phyloP scores from a whole-genome alignment of 2,888 invertebrate genomes.

The Cataglyphis albicans region DNA sequence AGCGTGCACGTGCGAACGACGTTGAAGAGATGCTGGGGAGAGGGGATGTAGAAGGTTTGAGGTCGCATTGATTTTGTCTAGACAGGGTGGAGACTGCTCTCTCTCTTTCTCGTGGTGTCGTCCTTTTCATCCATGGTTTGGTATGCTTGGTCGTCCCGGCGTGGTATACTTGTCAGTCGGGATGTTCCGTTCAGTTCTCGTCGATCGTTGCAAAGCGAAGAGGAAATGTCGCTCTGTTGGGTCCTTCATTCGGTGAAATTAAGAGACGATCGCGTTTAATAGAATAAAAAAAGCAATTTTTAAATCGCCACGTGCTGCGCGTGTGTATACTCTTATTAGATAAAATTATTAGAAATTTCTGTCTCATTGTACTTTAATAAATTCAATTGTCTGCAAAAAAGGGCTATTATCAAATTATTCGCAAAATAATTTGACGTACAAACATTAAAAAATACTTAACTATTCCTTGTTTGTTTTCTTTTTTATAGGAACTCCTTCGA shows the following conservation, averaged over 20 bases:
- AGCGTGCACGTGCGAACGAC: slow-evolving; percentile 70
- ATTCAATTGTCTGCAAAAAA: background rate
- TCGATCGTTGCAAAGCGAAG: background rate
- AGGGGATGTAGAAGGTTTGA: slow-evolving; percentile 77
- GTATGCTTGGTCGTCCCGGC: slow-evolving; percentile 65
- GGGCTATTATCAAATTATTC: background rate
- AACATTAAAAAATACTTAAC: background rate
- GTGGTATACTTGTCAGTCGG: slow-evolving; percentile 57
- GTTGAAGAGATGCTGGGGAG: slow-evolving; percentile 67
- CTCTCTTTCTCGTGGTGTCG: slow-evolving; percentile 70
- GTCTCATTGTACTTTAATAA: background rate
- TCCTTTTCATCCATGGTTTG: slow-evolving; percentile 74
- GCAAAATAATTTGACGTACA: background rate
- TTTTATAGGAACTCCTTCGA: slow-evolving; percentile 87
- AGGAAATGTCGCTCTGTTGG: slow-evolving; percentile 9
- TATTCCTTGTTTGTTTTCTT: slow-evolving; percentile 49
- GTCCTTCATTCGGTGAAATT: background rate
- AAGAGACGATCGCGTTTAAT: background rate
- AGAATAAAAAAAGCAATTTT: slow-evolving; percentile 6
- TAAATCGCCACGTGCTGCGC: background rate
- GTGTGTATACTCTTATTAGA: background rate
- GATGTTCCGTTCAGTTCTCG: slow-evolving; percentile 19
- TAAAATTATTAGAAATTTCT: background rate
- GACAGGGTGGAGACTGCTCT: slow-evolving; percentile 83
- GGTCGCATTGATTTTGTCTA: slow-evolving; percentile 85